phyloP scores from a whole-genome alignment of 2,113 vertebrate genomes.

The Bubo blakistoni region DNA sequence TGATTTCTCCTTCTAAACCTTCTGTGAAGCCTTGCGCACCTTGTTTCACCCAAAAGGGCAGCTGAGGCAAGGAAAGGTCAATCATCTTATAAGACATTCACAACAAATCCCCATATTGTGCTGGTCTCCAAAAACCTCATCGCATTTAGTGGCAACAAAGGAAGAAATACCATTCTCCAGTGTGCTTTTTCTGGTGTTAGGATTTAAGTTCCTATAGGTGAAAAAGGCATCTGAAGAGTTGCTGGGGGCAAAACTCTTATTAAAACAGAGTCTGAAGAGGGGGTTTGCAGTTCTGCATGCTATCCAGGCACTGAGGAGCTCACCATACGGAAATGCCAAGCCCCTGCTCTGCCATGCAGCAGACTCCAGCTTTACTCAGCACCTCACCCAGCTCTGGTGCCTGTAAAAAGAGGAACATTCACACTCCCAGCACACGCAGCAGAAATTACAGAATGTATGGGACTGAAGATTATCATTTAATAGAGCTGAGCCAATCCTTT shows the following conservation, averaged over 20 bases:
- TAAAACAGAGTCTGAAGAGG: background rate
- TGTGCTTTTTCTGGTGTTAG: background rate
- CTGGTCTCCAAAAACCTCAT: background rate
- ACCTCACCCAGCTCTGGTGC: background rate
- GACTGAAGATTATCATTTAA: slow-evolving; percentile 19
- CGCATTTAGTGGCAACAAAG: background rate
- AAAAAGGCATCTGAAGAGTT: background rate
- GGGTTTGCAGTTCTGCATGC: background rate
- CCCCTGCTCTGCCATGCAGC: background rate
- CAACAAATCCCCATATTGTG: background rate
- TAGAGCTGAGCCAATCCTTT: slow-evolving; percentile 49
- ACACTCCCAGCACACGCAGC: background rate
- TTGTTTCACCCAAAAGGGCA: background rate
- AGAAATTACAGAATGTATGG: background rate
- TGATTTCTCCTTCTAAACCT: background rate
- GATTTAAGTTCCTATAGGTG: background rate
- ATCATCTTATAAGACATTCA: background rate
- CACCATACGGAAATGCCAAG: rapidly evolving
- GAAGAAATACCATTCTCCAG: background rate
- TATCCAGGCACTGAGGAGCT: background rate
- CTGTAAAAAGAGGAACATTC: background rate
- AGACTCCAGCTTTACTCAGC: background rate
- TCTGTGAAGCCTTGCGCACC: background rate
- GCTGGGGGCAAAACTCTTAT: background rate
- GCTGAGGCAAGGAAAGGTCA: background rate